Base-by-base conservation (phyloP, 2,797 vertebrate species). In the Sylvia borin region DNA sequence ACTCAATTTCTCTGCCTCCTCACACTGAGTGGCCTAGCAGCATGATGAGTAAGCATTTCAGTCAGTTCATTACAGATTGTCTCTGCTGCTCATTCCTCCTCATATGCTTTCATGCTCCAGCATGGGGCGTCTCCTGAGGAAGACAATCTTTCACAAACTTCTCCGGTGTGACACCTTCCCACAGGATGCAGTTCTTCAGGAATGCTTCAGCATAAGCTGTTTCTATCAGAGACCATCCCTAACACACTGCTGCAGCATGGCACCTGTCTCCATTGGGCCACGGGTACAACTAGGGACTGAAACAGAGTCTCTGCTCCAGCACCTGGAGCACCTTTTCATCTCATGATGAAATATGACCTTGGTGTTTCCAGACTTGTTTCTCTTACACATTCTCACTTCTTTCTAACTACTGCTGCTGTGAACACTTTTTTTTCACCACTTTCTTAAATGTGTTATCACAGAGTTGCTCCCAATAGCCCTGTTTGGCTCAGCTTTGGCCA, bases 11-110 rank as follows among this genome's bases (percentile, higher is more conserved):
- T 82, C 40, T 65, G 4, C 9, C 32, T 70, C 19, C 47, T 82
- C n/a, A 16, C 2, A 0, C 6, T 10, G 2, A 36, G 10, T 4
- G 9, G 5, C 5, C 5, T 3, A 27, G 32, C 27, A 34, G 15
- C 24, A 11, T 6, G 25, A 40, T 17, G 34, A 60, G 31, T 21
- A 22, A 29, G 3, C 31, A 4, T 29, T 81, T 31, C 36, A 15
- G 18, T 8, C 68, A 38, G 17, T 38, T 60, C 40, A 34, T 38
- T 47, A 58, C 32, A 18, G 9, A 2, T 15, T 2, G 0, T 19
- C 16, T 71, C 40, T 58, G 51, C 45, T 53, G 45, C 51, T 75
- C 16, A 2, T 51, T 64, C 43, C 9, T 62, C 32, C 27, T 64
- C 58, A 7, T 5, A 13, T 0, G 4, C 17, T 43, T 66, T 22